Percentiles rank a stretch among this genome's conserved stretches.
Conservation (phyloP, 2,113 vertebrate genomes). For the Cryptomyrus ogoouensis region DNA sequence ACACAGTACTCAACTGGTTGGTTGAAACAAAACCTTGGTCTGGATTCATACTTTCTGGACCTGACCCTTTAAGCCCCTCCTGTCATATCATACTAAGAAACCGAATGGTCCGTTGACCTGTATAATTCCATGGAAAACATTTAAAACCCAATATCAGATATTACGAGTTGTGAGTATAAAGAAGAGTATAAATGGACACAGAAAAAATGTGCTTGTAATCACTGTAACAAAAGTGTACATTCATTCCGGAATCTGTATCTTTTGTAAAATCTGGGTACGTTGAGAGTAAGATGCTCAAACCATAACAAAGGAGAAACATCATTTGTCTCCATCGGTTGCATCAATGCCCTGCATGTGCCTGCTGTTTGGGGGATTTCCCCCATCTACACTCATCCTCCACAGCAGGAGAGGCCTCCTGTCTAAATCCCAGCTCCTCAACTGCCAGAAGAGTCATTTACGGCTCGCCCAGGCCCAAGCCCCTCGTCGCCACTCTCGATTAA, state of each 20-base stretch:
- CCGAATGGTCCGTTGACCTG: neutral
- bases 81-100: neutral
- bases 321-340: neutral
- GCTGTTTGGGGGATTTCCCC: neutral
- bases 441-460: neutral
- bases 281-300: neutral
- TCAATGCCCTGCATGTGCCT: neutral
- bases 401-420: neutral
- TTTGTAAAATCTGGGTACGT: neutral
- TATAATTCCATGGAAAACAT: neutral
- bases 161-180: neutral
- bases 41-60: no score
- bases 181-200: neutral
- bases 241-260: neutral
- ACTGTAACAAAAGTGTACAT: neutral
- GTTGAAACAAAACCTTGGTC: no score
- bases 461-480: neutral
- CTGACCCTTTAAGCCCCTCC: neutral
- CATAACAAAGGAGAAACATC: neutral
- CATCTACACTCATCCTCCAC: neutral
- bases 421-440: neutral
- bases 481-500: neutral
- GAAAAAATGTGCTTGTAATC: neutral
- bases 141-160: neutral
- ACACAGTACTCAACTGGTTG: no score